Base-by-base conservation (phyloP, 2,113 vertebrate species). In the Myodes glareolus region DNA sequence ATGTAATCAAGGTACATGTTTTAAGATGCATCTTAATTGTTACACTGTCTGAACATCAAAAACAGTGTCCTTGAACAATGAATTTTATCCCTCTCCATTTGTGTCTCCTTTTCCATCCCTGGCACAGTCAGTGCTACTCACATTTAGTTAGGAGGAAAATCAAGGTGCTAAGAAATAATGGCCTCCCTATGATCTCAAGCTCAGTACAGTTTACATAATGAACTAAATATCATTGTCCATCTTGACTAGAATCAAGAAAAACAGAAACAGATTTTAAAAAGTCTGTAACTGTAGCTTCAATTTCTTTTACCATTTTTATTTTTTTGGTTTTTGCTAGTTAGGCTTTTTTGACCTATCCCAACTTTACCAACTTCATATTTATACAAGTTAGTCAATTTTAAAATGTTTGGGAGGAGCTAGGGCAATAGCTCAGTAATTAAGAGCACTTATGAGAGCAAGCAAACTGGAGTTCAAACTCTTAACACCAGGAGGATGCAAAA, bases 191-290 rank as follows among this genome's bases (percentile, higher is more conserved):
- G 77, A 27, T 77, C 67, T 73, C 7, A 3, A 76, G 36, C 17
- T 36, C 42, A 90, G 47, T n/a, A 52, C 25, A 84, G 81, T 63
- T 84, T 8, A 42, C 58, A 84, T 29, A 94, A 72, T 7, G 75
- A 92, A 39, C 33, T 25, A 81, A 80, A 61, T 52, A 81, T 21
- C 72, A 76, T 8, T 86, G 16, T 33, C 67, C 2, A 76, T 80
- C 16, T 85, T 94, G 88, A 68, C 86, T 70, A 92, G 78, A 73
- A 31, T 81, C 29, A 68, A 95, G 6, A 90, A 50, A 36, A 92
- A 75, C 4, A 61, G 52, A 95, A 94, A 94, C 61, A 76, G 36
- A 63, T 68, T 61, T 68, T 61, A 86, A 97, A 96, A 75, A 81
- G 58, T 86, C 65, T 92, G 2, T 95, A 96, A 90, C 75, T 81